These are phyloP conservation scores for Allygus modestus DNA, from an alignment of 2,888 invertebrate species.

Conservation along the genomic window DNA sequence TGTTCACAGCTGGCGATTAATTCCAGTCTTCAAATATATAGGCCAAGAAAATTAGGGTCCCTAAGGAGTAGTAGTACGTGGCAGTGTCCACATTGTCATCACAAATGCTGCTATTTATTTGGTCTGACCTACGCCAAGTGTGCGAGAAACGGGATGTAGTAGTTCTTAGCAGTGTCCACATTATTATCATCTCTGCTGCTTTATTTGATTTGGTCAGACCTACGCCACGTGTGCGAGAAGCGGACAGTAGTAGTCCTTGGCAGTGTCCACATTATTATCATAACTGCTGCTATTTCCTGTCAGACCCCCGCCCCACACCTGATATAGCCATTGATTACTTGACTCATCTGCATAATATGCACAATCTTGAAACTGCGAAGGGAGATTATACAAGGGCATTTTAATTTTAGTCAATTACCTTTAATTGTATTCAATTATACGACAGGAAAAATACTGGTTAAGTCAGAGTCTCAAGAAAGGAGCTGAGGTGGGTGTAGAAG, in stretches of 20 bases:
- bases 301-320: slow-evolving; percentile 28
- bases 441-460: too few relatives aligned
- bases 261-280: slow-evolving; percentile 46
- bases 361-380: not conserved
- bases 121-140: not conserved
- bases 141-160: not conserved
- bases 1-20: too few relatives aligned
- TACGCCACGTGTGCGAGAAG: not conserved
- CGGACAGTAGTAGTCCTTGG: slow-evolving; percentile 44
- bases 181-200: slow-evolving; percentile 39
- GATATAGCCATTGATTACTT: slow-evolving; percentile 13
- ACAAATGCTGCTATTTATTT: slow-evolving; percentile 28
- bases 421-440: not conserved
- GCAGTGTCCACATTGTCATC: slow-evolving; percentile 33
- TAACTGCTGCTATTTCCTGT: slow-evolving; percentile 52
- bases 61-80: slow-evolving; percentile 33
- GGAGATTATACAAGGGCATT: not conserved
- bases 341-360: not conserved
- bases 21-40: too few relatives aligned
- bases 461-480: too few relatives aligned
- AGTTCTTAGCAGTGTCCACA: slow-evolving; percentile 36
- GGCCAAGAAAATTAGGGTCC: too few relatives aligned
- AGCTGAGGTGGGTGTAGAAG: too few relatives aligned
- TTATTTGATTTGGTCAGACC: not conserved
- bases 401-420: not conserved